phyloP scores from a whole-genome alignment of 2,113 vertebrate species.

The Lontra canadensis region DNA sequence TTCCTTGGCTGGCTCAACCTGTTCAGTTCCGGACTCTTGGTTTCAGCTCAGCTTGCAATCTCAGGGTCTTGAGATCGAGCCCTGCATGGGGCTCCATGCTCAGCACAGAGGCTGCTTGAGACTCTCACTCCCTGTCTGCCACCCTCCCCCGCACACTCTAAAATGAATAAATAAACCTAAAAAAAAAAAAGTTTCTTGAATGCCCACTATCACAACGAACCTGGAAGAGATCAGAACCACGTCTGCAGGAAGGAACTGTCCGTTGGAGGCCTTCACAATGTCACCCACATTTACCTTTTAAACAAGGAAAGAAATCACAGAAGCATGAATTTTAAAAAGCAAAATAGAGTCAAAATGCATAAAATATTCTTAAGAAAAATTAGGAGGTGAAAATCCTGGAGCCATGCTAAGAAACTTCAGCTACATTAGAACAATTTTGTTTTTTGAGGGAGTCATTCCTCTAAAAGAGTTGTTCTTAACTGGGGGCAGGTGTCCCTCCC shows the following conservation, averaged over 20 bases:
- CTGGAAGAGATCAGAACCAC: slow-evolving; percentile 97
- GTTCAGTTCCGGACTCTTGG: not conserved
- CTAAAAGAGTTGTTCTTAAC: not conserved
- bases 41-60: not conserved
- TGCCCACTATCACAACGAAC: slow-evolving; percentile 86
- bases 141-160: not conserved
- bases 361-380: not conserved
- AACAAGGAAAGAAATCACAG: slow-evolving; percentile 83
- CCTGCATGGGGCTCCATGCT: not conserved
- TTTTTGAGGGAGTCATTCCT: not conserved
- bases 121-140: not conserved
- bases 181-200: slow-evolving; percentile 56
- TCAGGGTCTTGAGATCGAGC: not conserved
- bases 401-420: not conserved
- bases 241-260: slow-evolving; percentile 96
- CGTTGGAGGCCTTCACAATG: slow-evolving; percentile 96
- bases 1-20: not conserved
- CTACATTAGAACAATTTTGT: not conserved
- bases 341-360: slow-evolving; percentile 47
- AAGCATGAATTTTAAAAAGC: slow-evolving; percentile 81
- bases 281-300: slow-evolving; percentile 97
- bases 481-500: not conserved
- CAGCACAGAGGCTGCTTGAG: not conserved
- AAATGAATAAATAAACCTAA: not conserved
- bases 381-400: not conserved